Base-by-base conservation (phyloP, 2,888 invertebrate species). In the Oscheius myriophilus region DNA sequence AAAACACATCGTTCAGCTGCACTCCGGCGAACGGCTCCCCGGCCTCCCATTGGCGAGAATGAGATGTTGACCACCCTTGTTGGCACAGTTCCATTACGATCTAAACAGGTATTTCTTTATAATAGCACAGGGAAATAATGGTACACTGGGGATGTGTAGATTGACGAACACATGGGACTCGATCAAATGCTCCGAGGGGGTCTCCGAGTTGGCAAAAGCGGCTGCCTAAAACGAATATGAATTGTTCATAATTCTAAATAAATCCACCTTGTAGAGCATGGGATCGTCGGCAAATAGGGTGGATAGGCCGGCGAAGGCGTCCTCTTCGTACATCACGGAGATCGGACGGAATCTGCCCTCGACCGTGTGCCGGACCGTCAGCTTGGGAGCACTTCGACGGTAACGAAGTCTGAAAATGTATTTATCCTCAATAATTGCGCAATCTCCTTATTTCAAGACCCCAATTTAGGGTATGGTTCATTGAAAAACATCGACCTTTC, bases 301-400 rank as follows among this genome's bases (percentile, higher is more conserved):
- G n/a, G 70, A 71, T 7, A 78, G 49, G n/a, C 78, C 78, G 18
- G 71, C 71, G 2, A 78, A 63, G 12, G 76, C 76, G 21, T 67
- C 72, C 51, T 85, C 82, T 55, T 86, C 85, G 70, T 80, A 85
- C 61, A 86, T 77, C n/a, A 85, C 75, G 42, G 78, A 77, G 18
- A 86, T 74, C 2, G 86, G 84, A 23, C 82, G 67, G 16, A 85
- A 71, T 7, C 73, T 69, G 23, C 83, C 81, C 45, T 82, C 78
- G 23, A 86, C 68, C 9, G 76, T 73, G 64, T 86, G 86, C 14
- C 75, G 73, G 1, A 82, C 79, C 12, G 76, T 72, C 39, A 82
- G 62, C 61, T 75, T 66, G 9, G 84, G 82, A 7, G 84, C 81
- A 25, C 75, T 70, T 33, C 86, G 81, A 61, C 82, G 80, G 67